These are phyloP conservation scores for Macrosoma leucophasiata DNA, from an alignment of 2,888 invertebrate genomes.

Conservation along the genomic window DNA sequence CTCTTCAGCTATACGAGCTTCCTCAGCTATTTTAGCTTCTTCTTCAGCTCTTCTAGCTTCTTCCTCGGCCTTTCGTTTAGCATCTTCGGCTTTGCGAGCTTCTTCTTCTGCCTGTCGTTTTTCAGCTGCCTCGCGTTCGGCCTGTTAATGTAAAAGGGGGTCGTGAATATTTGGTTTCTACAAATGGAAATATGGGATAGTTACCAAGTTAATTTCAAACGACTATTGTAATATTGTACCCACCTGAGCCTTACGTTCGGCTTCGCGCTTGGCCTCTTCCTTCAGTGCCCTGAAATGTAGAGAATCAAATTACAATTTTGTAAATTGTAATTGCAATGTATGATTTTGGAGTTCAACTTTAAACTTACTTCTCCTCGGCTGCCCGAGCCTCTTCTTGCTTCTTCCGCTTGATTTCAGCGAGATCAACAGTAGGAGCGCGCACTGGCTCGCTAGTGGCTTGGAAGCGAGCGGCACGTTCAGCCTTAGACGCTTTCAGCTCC, in stretches of 20 bases:
- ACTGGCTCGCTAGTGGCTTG: slow-evolving; percentile 69
- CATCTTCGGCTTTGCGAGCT: slow-evolving; percentile 68
- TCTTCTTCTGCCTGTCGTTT: slow-evolving; percentile 75
- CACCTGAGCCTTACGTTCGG: slow-evolving; percentile 69
- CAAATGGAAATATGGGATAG: not conserved
- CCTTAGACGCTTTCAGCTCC: slow-evolving; percentile 78
- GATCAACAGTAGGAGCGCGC: slow-evolving; percentile 66
- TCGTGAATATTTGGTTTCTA: not conserved
- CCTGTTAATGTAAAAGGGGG: slow-evolving; percentile 32
- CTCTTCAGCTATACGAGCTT: slow-evolving; percentile 62
- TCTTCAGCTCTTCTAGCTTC: slow-evolving; percentile 51
- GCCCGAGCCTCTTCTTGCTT: slow-evolving; percentile 79
- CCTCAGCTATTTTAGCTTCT: slow-evolving; percentile 51
- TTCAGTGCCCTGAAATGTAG: slow-evolving; percentile 58
- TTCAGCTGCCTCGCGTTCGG: slow-evolving; percentile 60
- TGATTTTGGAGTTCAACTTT: too few species aligned
- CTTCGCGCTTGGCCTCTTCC: slow-evolving; percentile 69
- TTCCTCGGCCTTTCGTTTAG: slow-evolving; percentile 67
- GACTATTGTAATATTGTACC: slow-evolving; percentile 2
- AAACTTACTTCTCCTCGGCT: slow-evolving; percentile 77
- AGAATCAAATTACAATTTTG: not conserved
- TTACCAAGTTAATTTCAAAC: too few species aligned
- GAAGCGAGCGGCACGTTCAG: slow-evolving; percentile 77
- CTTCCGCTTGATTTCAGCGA: slow-evolving; percentile 72
- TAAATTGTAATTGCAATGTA: too few species aligned